Evolutionary conservation across 2,113 vertebrate species (phyloP).

Genomic region (Chaetura pelagica): DNA sequence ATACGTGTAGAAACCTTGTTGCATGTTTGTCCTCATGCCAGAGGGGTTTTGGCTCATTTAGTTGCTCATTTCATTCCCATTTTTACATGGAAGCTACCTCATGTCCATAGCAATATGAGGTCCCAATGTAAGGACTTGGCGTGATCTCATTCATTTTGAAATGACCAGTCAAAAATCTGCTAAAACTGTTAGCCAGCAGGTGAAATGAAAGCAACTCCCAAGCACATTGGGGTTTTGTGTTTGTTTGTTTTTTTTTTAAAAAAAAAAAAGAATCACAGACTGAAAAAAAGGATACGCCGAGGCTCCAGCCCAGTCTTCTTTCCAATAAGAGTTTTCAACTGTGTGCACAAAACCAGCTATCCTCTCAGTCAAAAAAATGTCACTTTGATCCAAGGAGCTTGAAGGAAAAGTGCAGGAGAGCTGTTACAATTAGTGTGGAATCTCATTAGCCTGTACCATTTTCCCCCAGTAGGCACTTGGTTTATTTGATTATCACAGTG

Average conservation of each 20-base stretch:
- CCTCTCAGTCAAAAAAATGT: background rate
- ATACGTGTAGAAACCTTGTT: background rate
- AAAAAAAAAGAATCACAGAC: background rate
- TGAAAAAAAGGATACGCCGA: background rate
- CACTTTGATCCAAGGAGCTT: background rate
- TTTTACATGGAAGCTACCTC: background rate
- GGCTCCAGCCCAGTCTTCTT: background rate
- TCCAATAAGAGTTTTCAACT: background rate
- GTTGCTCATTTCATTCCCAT: background rate
- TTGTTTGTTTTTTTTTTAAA: no score
- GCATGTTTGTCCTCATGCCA: background rate
- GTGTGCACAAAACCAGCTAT: background rate
- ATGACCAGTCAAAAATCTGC: background rate
- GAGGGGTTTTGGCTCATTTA: background rate
- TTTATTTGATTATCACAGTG: background rate
- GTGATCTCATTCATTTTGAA: background rate
- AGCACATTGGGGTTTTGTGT: background rate
- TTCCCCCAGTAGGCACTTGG: background rate
- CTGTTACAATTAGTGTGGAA: background rate
- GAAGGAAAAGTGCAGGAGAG: background rate
- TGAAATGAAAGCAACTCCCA: background rate
- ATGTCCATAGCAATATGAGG: background rate
- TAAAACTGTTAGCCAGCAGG: background rate
- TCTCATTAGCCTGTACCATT: background rate
- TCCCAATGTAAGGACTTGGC: background rate